These are phyloP conservation scores for Spizaetus ornatus DNA, from an alignment of 2,113 vertebrate species.

Conservation along the genomic window DNA sequence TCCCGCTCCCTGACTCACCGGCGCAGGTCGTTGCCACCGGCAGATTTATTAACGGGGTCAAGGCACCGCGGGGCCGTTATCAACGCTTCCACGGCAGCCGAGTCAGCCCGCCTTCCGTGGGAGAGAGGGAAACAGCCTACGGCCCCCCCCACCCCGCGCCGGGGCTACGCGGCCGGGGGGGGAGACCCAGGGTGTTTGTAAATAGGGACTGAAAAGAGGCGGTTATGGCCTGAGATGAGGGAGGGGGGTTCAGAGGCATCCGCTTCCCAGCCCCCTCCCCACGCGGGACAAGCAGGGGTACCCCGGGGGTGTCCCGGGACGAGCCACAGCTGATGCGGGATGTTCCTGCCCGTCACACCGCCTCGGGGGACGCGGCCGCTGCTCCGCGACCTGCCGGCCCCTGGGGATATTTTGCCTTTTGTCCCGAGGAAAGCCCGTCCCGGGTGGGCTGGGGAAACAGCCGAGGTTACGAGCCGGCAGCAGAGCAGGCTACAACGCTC, in stretches of 20 bases:
- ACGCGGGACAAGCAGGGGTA: not conserved
- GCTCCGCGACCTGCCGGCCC: not conserved
- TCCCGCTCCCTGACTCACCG: slow-evolving; percentile 19
- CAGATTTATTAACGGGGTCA: slow-evolving; percentile 33
- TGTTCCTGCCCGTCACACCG: not conserved
- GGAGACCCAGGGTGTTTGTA: not conserved
- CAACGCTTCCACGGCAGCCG: not conserved
- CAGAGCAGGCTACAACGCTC: not conserved
- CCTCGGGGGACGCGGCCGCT: not conserved
- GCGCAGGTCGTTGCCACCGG: not conserved
- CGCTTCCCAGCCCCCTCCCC: not conserved
- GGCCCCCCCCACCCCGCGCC: not conserved
- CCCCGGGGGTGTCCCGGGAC: not conserved
- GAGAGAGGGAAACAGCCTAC: not conserved
- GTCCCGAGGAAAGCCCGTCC: not conserved
- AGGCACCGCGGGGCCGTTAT: not conserved
- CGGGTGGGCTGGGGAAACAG: not conserved
- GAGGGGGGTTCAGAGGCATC: not conserved
- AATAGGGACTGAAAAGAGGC: not conserved
- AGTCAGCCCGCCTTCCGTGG: not conserved
- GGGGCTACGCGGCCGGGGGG: too few species aligned
- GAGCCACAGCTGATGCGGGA: not conserved
- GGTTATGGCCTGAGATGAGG: not conserved
- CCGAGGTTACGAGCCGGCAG: not conserved
- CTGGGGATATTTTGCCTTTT: not conserved